Conservation (phyloP, 2,113 vertebrate genomes). For the Hemibates koningsi region DNA sequence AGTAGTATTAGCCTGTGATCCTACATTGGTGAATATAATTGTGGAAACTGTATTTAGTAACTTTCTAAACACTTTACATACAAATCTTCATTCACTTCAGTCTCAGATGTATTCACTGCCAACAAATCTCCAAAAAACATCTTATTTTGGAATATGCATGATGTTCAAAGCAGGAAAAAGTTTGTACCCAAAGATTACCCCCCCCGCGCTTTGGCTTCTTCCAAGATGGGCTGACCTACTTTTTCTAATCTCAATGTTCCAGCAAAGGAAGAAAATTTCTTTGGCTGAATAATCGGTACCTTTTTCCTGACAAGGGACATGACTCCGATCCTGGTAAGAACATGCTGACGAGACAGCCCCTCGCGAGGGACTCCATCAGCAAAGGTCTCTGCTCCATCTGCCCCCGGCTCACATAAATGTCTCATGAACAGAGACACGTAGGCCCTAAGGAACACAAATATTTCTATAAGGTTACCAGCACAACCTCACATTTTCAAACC, state of each 20-base stretch:
- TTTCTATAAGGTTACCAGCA: neutral
- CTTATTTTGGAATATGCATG: neutral
- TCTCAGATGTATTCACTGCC: neutral
- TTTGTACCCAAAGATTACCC: neutral
- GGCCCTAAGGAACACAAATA: conserved; percentile 69
- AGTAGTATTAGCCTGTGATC: neutral
- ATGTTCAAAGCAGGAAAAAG: neutral
- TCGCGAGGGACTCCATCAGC: conserved; percentile 93
- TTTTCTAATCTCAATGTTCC: neutral
- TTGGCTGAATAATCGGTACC: conserved; percentile 63
- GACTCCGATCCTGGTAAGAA: conserved; percentile 94
- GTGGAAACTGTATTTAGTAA: neutral
- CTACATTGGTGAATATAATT: neutral
- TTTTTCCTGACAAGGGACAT: conserved; percentile 99
- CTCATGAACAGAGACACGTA: conserved; percentile 98
- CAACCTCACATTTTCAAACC: neutral
- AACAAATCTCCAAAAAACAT: neutral
- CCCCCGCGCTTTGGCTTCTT: neutral
- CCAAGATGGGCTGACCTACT: conserved; percentile 12
- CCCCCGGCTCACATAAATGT: conserved; percentile 92
- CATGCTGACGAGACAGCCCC: conserved; percentile 92
- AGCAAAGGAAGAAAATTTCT: neutral
- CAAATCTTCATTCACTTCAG: neutral
- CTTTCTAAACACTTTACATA: neutral
- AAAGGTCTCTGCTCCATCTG: conserved; percentile 91